Conservation (phyloP, 2,888 invertebrate genomes). For the Callinectes sapidus region DNA sequence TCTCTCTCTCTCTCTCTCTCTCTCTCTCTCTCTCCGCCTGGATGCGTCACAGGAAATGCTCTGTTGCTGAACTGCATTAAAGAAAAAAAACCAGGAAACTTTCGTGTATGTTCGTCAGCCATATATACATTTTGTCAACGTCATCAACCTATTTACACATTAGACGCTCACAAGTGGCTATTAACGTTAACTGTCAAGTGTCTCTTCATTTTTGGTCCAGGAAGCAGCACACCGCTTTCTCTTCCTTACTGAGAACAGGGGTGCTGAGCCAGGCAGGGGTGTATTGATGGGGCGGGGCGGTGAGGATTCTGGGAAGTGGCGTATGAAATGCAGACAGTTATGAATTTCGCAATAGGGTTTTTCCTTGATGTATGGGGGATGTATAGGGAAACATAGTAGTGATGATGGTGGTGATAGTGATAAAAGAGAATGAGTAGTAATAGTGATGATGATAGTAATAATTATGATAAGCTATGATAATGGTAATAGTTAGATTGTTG, state of each 20-base stretch:
- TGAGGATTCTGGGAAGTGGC: no score
- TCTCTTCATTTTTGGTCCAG: background rate
- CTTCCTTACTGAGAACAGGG: background rate
- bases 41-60: background rate
- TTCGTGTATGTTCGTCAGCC: background rate
- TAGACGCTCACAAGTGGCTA: background rate
- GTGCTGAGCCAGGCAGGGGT: background rate
- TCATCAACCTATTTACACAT: background rate
- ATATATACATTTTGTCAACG: background rate
- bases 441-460: background rate
- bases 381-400: background rate
- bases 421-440: background rate
- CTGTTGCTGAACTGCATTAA: no score
- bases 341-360: background rate
- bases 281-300: background rate
- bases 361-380: background rate
- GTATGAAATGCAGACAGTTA: background rate
- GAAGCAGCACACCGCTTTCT: background rate
- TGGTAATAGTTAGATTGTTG: background rate
- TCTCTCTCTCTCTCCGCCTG: background rate
- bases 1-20: constrained; percentile 33
- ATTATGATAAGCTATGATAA: background rate
- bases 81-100: background rate
- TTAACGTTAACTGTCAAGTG: background rate
- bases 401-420: background rate